These are phyloP conservation scores for Catocala sponsa DNA, from an alignment of 2,888 invertebrate genomes.

Conservation along the genomic window DNA sequence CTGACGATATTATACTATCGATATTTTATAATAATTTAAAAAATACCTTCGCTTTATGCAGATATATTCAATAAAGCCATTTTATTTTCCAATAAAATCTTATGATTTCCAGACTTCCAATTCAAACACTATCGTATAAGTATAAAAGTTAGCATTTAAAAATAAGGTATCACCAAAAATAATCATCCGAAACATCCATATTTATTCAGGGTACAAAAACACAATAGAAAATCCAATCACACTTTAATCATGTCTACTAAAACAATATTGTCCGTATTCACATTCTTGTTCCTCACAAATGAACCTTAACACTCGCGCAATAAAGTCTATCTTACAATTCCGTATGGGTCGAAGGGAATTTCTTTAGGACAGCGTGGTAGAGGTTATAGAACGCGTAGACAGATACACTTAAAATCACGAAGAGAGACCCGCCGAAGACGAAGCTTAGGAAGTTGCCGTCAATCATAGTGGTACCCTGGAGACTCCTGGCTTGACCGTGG, in stretches of 20 bases:
- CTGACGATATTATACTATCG: too few species aligned
- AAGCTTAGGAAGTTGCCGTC: conserved; percentile 94
- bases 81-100: too few species aligned
- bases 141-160: too few species aligned
- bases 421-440: conserved; percentile 93
- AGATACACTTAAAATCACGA: conserved; percentile 94
- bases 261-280: conserved; percentile 43
- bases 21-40: too few species aligned
- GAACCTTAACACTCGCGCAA: conserved; percentile 32
- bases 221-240: conserved; percentile 36
- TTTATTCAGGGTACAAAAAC: conserved; percentile 18
- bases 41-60: too few species aligned
- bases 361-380: conserved; percentile 90
- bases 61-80: too few species aligned
- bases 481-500: conserved; percentile 81
- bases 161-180: not conserved
- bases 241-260: conserved; percentile 43
- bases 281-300: conserved; percentile 37
- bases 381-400: conserved; percentile 95
- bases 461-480: conserved; percentile 90
- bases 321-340: conserved; percentile 89
- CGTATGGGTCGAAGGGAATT: conserved; percentile 93
- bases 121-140: too few species aligned
- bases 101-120: too few species aligned
- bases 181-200: not conserved